Evolutionary conservation across 1,140 invertebrate genomes (phyloP).

Genomic region (Bombus sibiricus): DNA sequence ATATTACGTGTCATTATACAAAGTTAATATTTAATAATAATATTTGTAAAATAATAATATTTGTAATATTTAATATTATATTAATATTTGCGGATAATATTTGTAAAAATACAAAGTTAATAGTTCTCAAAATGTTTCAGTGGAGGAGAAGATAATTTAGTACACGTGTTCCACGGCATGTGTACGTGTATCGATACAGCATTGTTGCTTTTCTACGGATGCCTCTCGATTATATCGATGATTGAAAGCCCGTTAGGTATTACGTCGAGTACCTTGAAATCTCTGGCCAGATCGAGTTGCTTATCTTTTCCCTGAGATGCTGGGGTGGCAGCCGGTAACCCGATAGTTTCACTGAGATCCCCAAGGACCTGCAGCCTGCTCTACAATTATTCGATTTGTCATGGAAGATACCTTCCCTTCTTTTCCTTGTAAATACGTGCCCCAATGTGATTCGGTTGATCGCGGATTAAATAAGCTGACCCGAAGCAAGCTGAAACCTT

Average conservation of each 20-base stretch:
- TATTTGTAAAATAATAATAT: too few relatives aligned
- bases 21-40: too few relatives aligned
- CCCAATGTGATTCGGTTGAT: neutral
- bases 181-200: neutral
- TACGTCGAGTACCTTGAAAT: constrained; percentile 54
- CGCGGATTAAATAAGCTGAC: constrained; percentile 21
- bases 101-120: too few relatives aligned
- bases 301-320: constrained; percentile 44
- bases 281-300: constrained; percentile 53
- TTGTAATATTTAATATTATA: too few relatives aligned
- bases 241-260: constrained; percentile 13
- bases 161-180: too few relatives aligned
- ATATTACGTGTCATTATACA: too few relatives aligned
- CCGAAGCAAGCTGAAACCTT: neutral
- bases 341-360: constrained; percentile 54
- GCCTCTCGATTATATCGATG: constrained; percentile 36
- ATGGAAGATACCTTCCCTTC: constrained; percentile 21
- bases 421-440: neutral
- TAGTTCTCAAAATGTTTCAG: too few relatives aligned
- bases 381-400: constrained; percentile 60
- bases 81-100: too few relatives aligned
- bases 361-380: constrained; percentile 35
- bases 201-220: constrained; percentile 33
- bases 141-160: too few relatives aligned
- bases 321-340: constrained; percentile 41